A percentile compares a stretch with the other conserved stretches of the same genome.
These are phyloP conservation scores for Campoletis sonorensis DNA, from an alignment of 1,140 invertebrate genomes.

Conservation along the genomic window DNA sequence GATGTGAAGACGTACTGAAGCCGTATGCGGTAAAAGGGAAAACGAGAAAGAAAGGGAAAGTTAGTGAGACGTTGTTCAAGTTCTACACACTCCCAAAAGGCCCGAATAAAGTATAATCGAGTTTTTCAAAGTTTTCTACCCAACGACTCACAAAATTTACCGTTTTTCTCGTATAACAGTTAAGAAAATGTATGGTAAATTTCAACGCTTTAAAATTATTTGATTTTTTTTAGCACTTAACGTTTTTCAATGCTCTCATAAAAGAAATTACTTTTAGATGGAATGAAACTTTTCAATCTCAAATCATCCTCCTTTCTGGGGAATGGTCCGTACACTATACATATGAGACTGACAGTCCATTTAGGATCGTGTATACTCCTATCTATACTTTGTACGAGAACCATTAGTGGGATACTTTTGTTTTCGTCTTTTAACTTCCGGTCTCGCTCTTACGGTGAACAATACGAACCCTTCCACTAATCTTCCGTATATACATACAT, in stretches of 20 bases:
- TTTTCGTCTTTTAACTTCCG: constrained; percentile 23
- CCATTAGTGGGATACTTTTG: constrained; percentile 13
- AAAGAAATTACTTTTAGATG: too few species aligned
- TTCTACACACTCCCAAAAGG: neutral
- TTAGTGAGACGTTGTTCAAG: neutral
- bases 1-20: neutral
- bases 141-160: neutral
- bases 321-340: neutral
- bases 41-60: neutral
- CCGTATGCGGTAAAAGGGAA: neutral
- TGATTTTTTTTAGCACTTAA: too few species aligned
- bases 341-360: neutral
- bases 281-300: too few species aligned
- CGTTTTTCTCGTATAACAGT: neutral
- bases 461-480: neutral
- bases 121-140: constrained; percentile 30
- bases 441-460: constrained; percentile 6
- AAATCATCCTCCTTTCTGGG: too few species aligned
- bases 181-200: too few species aligned
- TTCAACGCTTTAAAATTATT: too few species aligned
- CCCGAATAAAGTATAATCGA: constrained; percentile 34
- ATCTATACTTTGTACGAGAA: neutral
- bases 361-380: neutral
- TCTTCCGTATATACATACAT: neutral
- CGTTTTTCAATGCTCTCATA: too few species aligned